These are phyloP conservation scores for Styela clava DNA, from an alignment of 23 tunicate species.

Conservation along the genomic window DNA sequence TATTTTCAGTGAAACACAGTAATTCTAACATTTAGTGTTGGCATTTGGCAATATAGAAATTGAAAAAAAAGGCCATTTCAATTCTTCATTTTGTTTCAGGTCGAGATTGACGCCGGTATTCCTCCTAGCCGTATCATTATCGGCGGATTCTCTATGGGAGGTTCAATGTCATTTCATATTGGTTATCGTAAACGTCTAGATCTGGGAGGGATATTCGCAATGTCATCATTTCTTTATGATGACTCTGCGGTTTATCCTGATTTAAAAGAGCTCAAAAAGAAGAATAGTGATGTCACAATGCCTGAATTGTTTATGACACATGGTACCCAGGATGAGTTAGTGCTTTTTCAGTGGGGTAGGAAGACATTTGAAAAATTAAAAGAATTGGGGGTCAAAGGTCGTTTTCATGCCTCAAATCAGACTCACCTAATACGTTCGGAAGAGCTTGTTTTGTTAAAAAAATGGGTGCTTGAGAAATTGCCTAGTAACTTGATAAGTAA, in stretches of 20 bases:
- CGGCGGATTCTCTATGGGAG: conserved; percentile 32
- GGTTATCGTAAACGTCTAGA: conserved; percentile 21
- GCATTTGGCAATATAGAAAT: too few species aligned
- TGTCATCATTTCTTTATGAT: conserved; percentile 8
- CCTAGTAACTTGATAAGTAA: neutral
- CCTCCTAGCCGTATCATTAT: conserved; percentile 1
- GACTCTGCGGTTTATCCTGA: neutral
- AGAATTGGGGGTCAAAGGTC: conserved; percentile 10
- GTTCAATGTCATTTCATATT: conserved; percentile 19
- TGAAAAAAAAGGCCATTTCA: too few species aligned
- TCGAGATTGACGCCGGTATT: conserved; percentile 1
- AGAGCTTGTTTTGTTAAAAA: conserved; percentile 1
- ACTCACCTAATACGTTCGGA: conserved; percentile 1
- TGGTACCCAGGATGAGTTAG: conserved; percentile 7
- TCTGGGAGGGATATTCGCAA: conserved; percentile 3
- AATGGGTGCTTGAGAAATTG: conserved; percentile 10
- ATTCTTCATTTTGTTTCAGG: conserved; percentile 5
- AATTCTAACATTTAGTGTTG: too few species aligned
- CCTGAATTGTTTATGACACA: conserved; percentile 24
- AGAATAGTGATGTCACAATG: neutral
- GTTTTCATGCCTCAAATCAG: neutral
- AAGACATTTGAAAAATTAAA: conserved; percentile 14
- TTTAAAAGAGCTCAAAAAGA: neutral
- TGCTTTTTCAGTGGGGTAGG: neutral
- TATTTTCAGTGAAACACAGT: too few species aligned